Conservation (phyloP, 2,113 vertebrate species). For the Aythya baeri region DNA sequence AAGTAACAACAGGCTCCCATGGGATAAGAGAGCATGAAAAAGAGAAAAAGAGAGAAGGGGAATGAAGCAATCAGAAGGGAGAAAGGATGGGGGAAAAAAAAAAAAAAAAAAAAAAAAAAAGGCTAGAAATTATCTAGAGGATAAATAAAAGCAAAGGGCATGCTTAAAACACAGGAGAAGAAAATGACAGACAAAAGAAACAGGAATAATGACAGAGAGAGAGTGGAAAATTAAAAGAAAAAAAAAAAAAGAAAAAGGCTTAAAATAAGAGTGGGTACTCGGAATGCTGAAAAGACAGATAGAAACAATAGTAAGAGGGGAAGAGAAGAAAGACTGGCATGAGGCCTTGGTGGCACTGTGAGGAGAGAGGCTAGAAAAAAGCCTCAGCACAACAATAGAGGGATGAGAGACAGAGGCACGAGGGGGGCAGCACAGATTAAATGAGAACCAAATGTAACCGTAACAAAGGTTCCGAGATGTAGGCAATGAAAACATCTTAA, state of each 20-base stretch:
- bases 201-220: neutral
- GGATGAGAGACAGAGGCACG: neutral
- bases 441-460: conserved; percentile 43
- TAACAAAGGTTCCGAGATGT: conserved; percentile 32
- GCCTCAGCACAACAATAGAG: neutral
- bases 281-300: neutral
- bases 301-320: neutral
- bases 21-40: neutral
- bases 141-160: conserved; percentile 44
- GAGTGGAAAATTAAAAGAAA: neutral
- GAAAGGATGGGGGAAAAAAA: too few relatives aligned
- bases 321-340: neutral
- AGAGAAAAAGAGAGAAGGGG: neutral
- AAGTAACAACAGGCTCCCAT: neutral
- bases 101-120: neutral
- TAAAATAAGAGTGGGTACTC: neutral
- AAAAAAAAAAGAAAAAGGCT: neutral
- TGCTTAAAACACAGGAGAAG: neutral
- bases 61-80: neutral
- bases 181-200: conserved; percentile 27
- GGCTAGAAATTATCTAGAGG: conserved; percentile 11
- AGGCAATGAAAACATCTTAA: neutral
- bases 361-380: conserved; percentile 8
- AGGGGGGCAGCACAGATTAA: conserved; percentile 9
- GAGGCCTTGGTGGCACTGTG: neutral